Evolutionary conservation across 1,140 invertebrate species (phyloP).

Genomic region (Acromyrmex echinatior): DNA sequence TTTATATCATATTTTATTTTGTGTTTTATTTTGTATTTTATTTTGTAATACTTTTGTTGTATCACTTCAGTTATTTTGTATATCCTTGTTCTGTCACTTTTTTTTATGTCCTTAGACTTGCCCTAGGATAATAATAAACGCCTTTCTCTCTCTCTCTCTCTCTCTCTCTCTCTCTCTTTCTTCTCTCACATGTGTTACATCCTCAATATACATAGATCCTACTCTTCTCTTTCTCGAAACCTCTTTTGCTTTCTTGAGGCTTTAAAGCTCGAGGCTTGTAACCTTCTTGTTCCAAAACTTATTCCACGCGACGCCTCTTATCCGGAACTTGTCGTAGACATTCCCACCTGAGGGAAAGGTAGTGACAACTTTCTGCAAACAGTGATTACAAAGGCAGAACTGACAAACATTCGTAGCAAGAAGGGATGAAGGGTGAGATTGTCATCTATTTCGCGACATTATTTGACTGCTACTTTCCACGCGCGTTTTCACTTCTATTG

Average conservation of each 20-base stretch:
- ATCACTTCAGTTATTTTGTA: no score
- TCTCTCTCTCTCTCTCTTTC: background rate
- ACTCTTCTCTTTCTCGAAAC: background rate
- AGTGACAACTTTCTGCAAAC: constrained; percentile 55
- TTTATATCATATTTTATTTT: no score
- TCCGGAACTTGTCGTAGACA: constrained; percentile 72
- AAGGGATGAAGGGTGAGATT: constrained; percentile 4
- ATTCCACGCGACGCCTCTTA: constrained; percentile 51
- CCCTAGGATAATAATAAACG: no score
- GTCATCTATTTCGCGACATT: constrained; percentile 40
- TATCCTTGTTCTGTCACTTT: no score
- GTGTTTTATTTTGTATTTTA: no score
- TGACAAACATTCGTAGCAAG: constrained; percentile 47
- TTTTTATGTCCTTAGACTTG: no score
- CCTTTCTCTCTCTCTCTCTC: background rate
- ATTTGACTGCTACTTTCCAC: constrained; percentile 33
- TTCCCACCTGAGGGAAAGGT: constrained; percentile 23
- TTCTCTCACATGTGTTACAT: background rate
- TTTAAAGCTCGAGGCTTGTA: constrained; percentile 59
- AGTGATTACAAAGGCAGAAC: constrained; percentile 52
- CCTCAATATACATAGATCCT: background rate
- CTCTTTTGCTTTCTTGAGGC: constrained; percentile 12
- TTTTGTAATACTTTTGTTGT: no score
- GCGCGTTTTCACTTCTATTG: constrained; percentile 29
- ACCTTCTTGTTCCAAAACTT: constrained; percentile 73